Conservation (phyloP, 2,888 invertebrate species). For the Girardia tigrina region DNA sequence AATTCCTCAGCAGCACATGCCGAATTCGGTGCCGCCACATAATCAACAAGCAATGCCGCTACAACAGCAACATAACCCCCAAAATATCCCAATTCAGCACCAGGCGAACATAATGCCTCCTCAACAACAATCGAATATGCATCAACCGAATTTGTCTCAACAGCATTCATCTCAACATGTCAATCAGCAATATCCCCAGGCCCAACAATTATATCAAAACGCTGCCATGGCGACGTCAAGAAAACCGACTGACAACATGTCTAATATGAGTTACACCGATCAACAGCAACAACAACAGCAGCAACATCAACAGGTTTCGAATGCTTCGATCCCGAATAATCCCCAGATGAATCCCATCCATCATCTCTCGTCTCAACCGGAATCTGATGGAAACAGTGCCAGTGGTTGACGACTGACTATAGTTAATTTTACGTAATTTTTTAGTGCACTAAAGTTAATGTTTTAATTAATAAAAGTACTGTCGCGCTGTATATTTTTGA, state of each 20-base stretch:
- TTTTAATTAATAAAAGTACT: not conserved
- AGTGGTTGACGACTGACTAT: not conserved
- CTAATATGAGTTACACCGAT: not conserved
- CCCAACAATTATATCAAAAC: not conserved
- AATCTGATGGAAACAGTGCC: not conserved
- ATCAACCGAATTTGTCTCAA: not conserved
- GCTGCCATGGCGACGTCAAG: not conserved
- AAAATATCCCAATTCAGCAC: not conserved
- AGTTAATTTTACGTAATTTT: not conserved
- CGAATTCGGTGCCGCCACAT: too few relatives aligned
- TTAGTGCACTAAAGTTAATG: not conserved
- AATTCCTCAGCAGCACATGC: too few relatives aligned
- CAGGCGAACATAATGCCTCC: not conserved
- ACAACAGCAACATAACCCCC: too few relatives aligned
- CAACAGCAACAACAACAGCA: not conserved
- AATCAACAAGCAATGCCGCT: too few relatives aligned
- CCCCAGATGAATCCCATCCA: not conserved
- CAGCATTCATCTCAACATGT: not conserved
- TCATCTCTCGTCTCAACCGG: slow-evolving; percentile 8
- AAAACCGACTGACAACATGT: not conserved
- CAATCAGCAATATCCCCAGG: not conserved
- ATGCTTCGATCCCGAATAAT: not conserved
- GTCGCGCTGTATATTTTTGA: not conserved
- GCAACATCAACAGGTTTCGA: not conserved
- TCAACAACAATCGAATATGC: slow-evolving; percentile 11